Percentiles rank a stretch among this genome's conserved stretches.
Conservation (phyloP, 2,888 invertebrate species). For the Hyposoter dolosus region DNA sequence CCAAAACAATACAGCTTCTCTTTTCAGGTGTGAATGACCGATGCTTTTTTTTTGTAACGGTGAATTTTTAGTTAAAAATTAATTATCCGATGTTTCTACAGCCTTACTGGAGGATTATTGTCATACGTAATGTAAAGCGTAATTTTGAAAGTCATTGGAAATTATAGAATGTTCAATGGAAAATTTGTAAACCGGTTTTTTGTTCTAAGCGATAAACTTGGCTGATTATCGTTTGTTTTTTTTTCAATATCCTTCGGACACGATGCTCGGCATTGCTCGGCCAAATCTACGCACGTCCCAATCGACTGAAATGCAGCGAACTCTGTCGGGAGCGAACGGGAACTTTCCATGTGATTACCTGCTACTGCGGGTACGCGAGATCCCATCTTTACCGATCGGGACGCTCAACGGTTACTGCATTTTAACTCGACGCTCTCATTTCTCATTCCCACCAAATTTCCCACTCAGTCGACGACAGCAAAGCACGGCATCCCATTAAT, state of each 20-base stretch:
- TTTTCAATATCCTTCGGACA: not conserved
- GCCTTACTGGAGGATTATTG: not conserved
- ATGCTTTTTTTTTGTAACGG: slow-evolving; percentile 4
- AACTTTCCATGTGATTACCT: not conserved
- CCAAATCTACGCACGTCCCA: not conserved
- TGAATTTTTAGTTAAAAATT: not conserved
- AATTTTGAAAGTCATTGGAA: not conserved
- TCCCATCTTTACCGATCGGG: not conserved
- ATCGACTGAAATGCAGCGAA: not conserved
- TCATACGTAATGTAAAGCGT: not conserved
- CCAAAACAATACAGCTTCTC: not conserved
- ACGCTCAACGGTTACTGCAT: not conserved
- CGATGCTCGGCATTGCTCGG: not conserved
- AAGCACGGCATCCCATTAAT: not conserved
- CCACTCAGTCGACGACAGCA: not conserved
- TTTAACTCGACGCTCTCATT: not conserved
- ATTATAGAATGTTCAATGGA: not conserved
- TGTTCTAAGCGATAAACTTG: not conserved
- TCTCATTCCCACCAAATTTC: not conserved
- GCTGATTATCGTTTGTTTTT: not conserved
- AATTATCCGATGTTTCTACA: not conserved
- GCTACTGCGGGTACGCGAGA: not conserved
- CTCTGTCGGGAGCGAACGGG: not conserved
- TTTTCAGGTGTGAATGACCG: slow-evolving; percentile 10
- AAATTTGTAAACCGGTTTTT: not conserved